Evolutionary conservation across 2,888 invertebrate genomes (phyloP).

Genomic region (Idaea dimidiata): DNA sequence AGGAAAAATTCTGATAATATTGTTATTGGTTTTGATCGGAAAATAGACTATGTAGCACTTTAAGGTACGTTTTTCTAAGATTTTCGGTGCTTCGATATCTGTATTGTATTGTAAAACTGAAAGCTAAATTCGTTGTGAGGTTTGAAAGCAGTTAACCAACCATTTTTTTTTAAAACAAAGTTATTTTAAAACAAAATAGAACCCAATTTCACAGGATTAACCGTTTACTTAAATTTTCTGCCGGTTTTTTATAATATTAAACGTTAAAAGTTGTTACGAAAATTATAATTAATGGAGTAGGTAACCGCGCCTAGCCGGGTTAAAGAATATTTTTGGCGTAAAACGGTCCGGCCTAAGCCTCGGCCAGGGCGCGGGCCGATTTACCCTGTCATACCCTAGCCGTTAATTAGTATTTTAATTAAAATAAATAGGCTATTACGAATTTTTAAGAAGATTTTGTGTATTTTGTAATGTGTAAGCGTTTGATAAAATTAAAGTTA

Average conservation of each 20-base stretch:
- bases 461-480: not conserved
- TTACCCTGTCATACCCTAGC: constrained; percentile 57
- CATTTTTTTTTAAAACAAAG: constrained; percentile 3
- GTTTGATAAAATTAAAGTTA: constrained; percentile 33
- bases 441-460: constrained; percentile 44
- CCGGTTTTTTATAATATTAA: constrained; percentile 46
- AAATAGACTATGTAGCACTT: not conserved
- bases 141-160: not conserved
- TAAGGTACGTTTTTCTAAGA: not conserved
- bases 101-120: too few species aligned
- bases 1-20: not conserved
- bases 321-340: constrained; percentile 56
- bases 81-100: not conserved
- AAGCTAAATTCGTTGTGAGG: too few species aligned
- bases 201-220: constrained; percentile 40
- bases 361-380: constrained; percentile 60
- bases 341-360: constrained; percentile 51
- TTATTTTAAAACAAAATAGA: not conserved
- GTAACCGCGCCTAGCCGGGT: constrained; percentile 28
- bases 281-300: constrained; percentile 66
- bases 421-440: constrained; percentile 72
- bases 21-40: not conserved
- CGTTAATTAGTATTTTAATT: constrained; percentile 74
- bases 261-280: constrained; percentile 42
- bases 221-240: constrained; percentile 52